A percentile compares a stretch with the other conserved stretches of the same genome.
Conservation (phyloP, 1,140 invertebrate genomes). For the Cepaea nemoralis region DNA sequence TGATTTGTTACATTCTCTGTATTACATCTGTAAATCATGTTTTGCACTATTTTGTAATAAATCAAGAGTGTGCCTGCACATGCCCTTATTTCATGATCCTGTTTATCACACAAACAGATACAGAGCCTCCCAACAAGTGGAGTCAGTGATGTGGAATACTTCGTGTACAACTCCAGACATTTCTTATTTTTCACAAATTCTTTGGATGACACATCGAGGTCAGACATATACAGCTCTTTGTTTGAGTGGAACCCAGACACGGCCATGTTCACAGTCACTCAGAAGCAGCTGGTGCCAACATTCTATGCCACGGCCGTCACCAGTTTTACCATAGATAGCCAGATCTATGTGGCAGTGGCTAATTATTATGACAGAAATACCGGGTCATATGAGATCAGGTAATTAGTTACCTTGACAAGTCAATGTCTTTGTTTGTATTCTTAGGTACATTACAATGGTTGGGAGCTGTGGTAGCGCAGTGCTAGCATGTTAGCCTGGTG, state of each 20-base stretch:
- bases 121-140: conserved; percentile 63
- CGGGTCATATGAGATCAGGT: conserved; percentile 55
- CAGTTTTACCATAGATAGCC: conserved; percentile 54
- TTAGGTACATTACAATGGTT: too few species aligned
- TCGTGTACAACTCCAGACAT: conserved; percentile 46
- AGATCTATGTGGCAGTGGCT: conserved; percentile 61
- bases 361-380: conserved; percentile 59
- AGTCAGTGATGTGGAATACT: conserved; percentile 58
- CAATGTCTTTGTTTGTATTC: too few species aligned
- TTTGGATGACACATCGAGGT: conserved; percentile 57
- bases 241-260: conserved; percentile 58
- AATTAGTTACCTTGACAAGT: too few species aligned
- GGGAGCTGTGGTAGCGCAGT: too few species aligned
- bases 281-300: conserved; percentile 55
- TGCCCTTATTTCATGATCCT: too few species aligned
- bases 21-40: too few species aligned
- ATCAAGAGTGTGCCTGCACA: too few species aligned
- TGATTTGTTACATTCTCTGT: too few species aligned
- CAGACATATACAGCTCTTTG: conserved; percentile 53
- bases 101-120: too few species aligned
- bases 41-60: too few species aligned
- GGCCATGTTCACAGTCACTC: conserved; percentile 49
- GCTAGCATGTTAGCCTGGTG: too few species aligned
- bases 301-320: conserved; percentile 55
- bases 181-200: conserved; percentile 64